A percentile compares a stretch with the other conserved stretches of the same genome.
These are phyloP conservation scores for Dicyrtoma fusca DNA, from an alignment of 2,888 invertebrate species.

Conservation along the genomic window DNA sequence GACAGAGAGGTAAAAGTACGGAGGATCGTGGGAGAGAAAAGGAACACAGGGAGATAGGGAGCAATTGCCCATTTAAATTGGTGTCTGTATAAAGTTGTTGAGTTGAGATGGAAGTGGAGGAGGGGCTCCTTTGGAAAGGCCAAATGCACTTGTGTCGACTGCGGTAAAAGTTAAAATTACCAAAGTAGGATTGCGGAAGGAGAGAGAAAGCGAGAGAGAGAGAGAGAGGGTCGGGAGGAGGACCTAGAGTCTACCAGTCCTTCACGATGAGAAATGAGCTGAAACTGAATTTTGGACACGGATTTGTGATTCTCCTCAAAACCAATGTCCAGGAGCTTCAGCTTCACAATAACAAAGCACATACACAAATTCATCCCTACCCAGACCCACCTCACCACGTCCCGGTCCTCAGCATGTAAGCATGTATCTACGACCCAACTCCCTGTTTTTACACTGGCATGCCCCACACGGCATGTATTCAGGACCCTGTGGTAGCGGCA, in stretches of 20 bases:
- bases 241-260: not conserved
- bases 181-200: not conserved
- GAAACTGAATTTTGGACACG: constrained; percentile 18
- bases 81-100: constrained; percentile 14
- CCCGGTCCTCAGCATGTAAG: not conserved
- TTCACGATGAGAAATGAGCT: constrained; percentile 16
- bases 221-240: not conserved
- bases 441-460: too few species aligned
- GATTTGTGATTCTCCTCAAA: constrained; percentile 20
- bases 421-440: too few species aligned
- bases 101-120: not conserved
- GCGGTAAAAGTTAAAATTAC: constrained; percentile 9
- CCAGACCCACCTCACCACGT: not conserved
- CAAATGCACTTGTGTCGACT: constrained; percentile 4
- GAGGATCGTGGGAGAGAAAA: not conserved
- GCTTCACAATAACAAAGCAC: not conserved
- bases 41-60: not conserved
- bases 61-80: constrained; percentile 9
- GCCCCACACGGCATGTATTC: too few species aligned
- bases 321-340: constrained; percentile 5
- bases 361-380: not conserved
- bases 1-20: too few species aligned
- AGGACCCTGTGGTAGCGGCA: too few species aligned
- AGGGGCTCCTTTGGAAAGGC: constrained; percentile 3
- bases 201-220: not conserved